Evolutionary conservation across 1,140 invertebrate genomes (phyloP).

Genomic region (Drosophila truncata): DNA sequence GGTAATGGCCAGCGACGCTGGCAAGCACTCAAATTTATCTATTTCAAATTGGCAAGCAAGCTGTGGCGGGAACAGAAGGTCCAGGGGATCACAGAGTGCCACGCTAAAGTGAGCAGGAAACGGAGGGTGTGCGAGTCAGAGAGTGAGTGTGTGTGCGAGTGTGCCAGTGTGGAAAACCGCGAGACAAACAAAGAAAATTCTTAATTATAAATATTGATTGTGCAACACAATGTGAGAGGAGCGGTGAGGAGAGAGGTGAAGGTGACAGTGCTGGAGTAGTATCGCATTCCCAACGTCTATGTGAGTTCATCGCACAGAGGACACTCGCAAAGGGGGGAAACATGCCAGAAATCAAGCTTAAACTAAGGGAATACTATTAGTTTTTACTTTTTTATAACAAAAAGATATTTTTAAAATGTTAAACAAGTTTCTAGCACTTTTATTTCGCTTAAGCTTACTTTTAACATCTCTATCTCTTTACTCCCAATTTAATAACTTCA

Average conservation of each 20-base stretch:
- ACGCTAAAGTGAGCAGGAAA: constrained; percentile 80
- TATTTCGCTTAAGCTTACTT: no score
- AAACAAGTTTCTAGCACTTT: neutral
- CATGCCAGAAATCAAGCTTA: no score
- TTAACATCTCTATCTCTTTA: no score
- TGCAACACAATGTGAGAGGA: constrained; percentile 52
- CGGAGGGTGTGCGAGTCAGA: constrained; percentile 17
- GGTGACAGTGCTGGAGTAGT: constrained; percentile 17
- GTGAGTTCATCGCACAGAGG: constrained; percentile 68
- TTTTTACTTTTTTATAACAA: neutral
- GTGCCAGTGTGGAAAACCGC: constrained; percentile 56
- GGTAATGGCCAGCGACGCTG: constrained; percentile 47
- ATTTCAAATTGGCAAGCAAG: constrained; percentile 63
- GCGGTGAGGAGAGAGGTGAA: constrained; percentile 1
- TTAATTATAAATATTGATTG: constrained; percentile 83
- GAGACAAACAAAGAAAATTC: constrained; percentile 79
- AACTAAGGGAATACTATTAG: neutral
- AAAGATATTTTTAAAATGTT: neutral
- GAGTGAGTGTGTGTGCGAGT: constrained; percentile 15
- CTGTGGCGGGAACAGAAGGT: constrained; percentile 20
- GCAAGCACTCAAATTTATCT: constrained; percentile 76
- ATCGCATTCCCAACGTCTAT: constrained; percentile 36
- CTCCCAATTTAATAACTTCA: no score
- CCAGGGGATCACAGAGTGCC: constrained; percentile 41
- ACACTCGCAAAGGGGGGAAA: neutral